Evolutionary conservation across 2,888 invertebrate species (phyloP), one percentile per base, ranked within the genome.

Genomic region (Synergus gifuensis): DNA sequence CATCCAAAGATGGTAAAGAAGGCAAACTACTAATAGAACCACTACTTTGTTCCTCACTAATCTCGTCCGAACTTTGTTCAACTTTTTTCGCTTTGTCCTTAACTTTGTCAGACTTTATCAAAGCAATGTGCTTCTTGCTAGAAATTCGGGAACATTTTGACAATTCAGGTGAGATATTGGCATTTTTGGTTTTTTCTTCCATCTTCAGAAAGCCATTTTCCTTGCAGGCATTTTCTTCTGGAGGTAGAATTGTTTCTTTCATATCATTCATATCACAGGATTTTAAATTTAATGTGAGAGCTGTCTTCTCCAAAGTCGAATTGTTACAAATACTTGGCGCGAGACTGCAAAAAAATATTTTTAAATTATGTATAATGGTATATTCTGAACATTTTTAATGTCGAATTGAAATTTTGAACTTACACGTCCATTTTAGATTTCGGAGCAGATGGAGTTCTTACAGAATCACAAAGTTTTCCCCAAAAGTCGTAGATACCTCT

Each of bases 401-500:
- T 22, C 2, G 0, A 2, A 22, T 44, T 18, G 18, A n/a, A 42
- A 66, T 42, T 42, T 2, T 18, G 9, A n/a, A 18, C 42, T 44
- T 42, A 66, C 42, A 0, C 1, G 4, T 18, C n/a, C n/a, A 18
- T 5, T 67, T 67, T 54, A 40, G 4, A 46, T 11, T 54, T 18
- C n/a, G 8, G 11, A 0, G n/a, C 11, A 11, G 58, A 16, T 49
- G 83, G 58, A 60, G 77, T 84, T 83, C 89, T 90, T 16, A 95
- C 91, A 0, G 96, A 95, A 82, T 94, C 93, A 54, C 93, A 92
- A 40, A 97, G 92, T 86, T 94, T 95, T 9, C 94, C 93, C 96
- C 96, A 97, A 92, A 96, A 96, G 90, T 96, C 94, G 87, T 94
- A 95, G 9, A 94, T 90, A 1, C 93, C 92, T 0, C 93, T 90